A percentile compares a stretch with the other conserved stretches of the same genome.
These are phyloP conservation scores for Indri indri DNA, from an alignment of 2,113 vertebrate genomes.

Conservation along the genomic window DNA sequence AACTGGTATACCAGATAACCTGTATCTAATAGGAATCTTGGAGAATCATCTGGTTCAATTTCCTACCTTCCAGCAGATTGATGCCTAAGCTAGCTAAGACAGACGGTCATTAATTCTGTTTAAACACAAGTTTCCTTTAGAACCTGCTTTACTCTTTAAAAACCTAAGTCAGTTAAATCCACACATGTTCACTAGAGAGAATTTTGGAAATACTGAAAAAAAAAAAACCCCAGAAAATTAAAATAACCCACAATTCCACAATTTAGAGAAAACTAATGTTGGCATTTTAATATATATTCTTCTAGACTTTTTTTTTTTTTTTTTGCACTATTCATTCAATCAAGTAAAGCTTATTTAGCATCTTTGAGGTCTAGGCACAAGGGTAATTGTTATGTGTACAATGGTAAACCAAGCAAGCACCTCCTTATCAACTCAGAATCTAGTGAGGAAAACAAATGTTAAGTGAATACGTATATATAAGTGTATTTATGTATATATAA, in stretches of 20 bases:
- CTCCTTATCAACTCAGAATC: background rate
- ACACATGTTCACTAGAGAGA: background rate
- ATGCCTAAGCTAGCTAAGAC: background rate
- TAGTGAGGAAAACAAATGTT: background rate
- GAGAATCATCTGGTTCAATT: background rate
- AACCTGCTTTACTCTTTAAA: background rate
- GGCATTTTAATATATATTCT: background rate
- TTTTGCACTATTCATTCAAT: background rate
- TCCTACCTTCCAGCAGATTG: background rate
- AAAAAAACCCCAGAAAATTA: background rate
- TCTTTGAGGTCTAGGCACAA: background rate
- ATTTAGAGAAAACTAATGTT: background rate
- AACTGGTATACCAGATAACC: background rate
- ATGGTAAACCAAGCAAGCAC: background rate
- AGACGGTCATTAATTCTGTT: constrained; percentile 13
- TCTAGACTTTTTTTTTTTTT: background rate
- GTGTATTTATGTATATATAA: background rate
- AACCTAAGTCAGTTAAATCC: background rate
- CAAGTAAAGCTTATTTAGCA: background rate
- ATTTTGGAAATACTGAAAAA: constrained; percentile 33
- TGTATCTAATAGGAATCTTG: background rate
- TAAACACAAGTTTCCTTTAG: constrained; percentile 15
- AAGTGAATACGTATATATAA: background rate
- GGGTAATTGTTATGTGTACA: background rate
- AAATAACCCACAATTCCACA: background rate